A percentile compares a stretch with the other conserved stretches of the same genome.
Evolutionary conservation across 2,888 invertebrate species (phyloP).

Genomic region (Hybos culiciformis): DNA sequence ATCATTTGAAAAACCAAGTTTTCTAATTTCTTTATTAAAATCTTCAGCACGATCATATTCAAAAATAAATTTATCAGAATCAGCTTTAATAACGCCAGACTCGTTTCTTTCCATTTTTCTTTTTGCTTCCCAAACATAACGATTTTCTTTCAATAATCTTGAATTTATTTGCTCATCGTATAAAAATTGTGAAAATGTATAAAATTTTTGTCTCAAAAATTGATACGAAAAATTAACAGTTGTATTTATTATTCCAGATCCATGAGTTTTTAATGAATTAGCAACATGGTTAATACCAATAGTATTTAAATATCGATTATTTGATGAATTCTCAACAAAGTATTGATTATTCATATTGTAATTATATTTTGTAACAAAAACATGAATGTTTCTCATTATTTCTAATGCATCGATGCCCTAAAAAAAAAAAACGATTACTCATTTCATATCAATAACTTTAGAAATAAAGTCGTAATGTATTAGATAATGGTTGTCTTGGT

Average conservation of each 20-base stretch:
- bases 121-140: conserved; percentile 57
- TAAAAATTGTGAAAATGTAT: conserved; percentile 90
- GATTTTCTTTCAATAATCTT: conserved; percentile 74
- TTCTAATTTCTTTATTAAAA: conserved; percentile 81
- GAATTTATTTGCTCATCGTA: conserved; percentile 97
- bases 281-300: conserved; percentile 91
- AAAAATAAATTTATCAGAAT: conserved; percentile 15
- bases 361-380: conserved; percentile 83
- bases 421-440: conserved; percentile 10
- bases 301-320: conserved; percentile 87
- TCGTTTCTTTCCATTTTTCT: conserved; percentile 16
- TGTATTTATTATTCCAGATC: conserved; percentile 91
- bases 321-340: conserved; percentile 82
- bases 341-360: conserved; percentile 96
- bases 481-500: too few species aligned
- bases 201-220: conserved; percentile 84
- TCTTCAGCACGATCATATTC: conserved; percentile 80
- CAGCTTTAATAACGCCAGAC: background rate
- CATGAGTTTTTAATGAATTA: conserved; percentile 93
- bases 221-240: conserved; percentile 89
- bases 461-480: too few species aligned
- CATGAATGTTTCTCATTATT: conserved; percentile 91
- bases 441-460: background rate
- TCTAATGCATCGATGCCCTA: conserved; percentile 87
- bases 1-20: conserved; percentile 67